A percentile compares a stretch with the other conserved stretches of the same genome.
Conservation (phyloP, 2,797 vertebrate species). For the Karalla daura region DNA sequence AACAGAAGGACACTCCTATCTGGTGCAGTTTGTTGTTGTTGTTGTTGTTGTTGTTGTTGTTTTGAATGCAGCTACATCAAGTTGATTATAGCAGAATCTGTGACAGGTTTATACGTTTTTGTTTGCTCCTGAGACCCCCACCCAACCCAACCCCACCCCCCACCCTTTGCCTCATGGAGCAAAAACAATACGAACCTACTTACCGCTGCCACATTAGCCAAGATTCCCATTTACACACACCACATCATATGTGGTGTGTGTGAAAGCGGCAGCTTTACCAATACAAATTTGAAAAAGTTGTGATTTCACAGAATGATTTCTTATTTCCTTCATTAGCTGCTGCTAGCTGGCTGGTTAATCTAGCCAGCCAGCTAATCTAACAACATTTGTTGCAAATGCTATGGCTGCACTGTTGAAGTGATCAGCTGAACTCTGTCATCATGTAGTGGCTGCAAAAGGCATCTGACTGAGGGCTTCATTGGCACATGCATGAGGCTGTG, state of each 20-base stretch:
- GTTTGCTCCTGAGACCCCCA: not conserved
- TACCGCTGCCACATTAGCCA: too few relatives aligned
- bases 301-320: too few relatives aligned
- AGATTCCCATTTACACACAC: too few relatives aligned
- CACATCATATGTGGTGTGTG: too few relatives aligned
- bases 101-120: not conserved
- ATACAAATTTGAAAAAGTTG: too few relatives aligned
- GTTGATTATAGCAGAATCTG: conserved; percentile 27
- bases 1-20: conserved; percentile 30
- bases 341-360: not conserved
- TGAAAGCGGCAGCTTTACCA: too few relatives aligned
- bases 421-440: not conserved
- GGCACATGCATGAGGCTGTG: not conserved
- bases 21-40: conserved; percentile 47
- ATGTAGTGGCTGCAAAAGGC: not conserved
- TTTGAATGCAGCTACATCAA: conserved; percentile 20
- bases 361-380: not conserved
- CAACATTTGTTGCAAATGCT: not conserved
- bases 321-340: not conserved
- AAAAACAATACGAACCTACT: too few relatives aligned
- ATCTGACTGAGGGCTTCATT: not conserved
- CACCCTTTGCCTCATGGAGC: conserved; percentile 9
- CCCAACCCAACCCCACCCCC: conserved; percentile 13
- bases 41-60: conserved; percentile 15
- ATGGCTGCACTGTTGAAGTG: not conserved